Conservation (phyloP, 2,113 vertebrate species). For the Dinomys branickii region DNA sequence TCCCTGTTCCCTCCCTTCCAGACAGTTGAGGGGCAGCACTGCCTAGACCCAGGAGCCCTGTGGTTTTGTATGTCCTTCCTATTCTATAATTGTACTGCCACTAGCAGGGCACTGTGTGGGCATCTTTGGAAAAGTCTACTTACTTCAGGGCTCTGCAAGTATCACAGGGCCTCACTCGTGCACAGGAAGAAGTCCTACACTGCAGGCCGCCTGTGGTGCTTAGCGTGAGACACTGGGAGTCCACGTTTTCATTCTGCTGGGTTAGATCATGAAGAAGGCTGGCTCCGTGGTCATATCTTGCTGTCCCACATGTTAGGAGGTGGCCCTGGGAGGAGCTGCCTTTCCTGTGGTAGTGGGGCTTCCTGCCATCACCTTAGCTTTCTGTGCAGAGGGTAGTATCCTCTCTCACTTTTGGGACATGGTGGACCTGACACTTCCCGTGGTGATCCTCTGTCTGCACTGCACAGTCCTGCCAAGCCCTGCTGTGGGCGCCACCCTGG, state of each 20-base stretch:
- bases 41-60: not conserved
- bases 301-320: not conserved
- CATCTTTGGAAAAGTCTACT: not conserved
- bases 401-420: not conserved
- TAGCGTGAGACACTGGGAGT: not conserved
- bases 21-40: not conserved
- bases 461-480: not conserved
- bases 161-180: not conserved
- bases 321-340: not conserved
- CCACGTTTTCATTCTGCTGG: not conserved
- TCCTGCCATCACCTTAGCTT: not conserved
- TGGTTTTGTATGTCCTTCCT: not conserved
- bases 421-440: not conserved
- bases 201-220: not conserved
- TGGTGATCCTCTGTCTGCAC: not conserved
- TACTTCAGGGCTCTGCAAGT: not conserved
- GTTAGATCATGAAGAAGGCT: not conserved
- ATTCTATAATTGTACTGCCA: not conserved
- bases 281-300: not conserved
- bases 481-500: not conserved
- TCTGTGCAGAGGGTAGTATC: not conserved
- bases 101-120: not conserved
- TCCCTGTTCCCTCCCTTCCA: not conserved
- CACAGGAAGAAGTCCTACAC: not conserved
- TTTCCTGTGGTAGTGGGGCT: not conserved